These are phyloP conservation scores for Lepus oiostolus DNA, from an alignment of 2,797 vertebrate species.

Conservation along the genomic window DNA sequence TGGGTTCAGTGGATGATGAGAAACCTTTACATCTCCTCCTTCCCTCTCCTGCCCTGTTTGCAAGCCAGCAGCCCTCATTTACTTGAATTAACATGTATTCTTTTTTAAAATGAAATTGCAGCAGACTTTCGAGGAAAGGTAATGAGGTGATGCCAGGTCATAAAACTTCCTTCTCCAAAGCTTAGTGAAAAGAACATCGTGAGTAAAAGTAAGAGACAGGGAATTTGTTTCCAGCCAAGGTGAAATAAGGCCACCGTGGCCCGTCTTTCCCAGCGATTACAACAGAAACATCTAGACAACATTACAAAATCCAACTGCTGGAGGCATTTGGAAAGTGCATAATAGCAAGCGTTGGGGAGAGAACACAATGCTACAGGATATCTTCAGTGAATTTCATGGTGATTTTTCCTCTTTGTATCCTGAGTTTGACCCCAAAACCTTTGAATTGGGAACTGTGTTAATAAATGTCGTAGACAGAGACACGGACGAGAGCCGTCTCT, in stretches of 20 bases:
- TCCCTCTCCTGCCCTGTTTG: neutral
- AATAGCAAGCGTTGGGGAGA: neutral
- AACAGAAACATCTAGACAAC: neutral
- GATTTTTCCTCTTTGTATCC: neutral
- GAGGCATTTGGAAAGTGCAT: neutral
- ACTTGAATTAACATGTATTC: conserved; percentile 11
- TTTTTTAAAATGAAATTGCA: conserved; percentile 47
- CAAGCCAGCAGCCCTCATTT: neutral
- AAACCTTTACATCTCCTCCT: neutral
- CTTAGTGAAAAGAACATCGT: neutral
- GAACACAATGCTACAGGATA: neutral
- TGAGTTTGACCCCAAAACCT: neutral
- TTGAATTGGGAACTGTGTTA: neutral
- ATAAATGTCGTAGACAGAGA: neutral
- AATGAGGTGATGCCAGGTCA: neutral
- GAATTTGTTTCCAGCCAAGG: neutral
- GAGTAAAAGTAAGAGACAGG: conserved; percentile 7
- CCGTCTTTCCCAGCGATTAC: neutral
- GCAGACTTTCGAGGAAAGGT: conserved; percentile 34
- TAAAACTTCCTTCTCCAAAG: conserved; percentile 10
- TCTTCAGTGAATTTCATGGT: neutral
- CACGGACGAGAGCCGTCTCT: neutral
- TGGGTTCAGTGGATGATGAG: neutral
- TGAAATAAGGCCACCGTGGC: neutral
- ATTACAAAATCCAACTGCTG: neutral